Percentiles rank a stretch among this genome's conserved stretches.
phyloP scores from a whole-genome alignment of 2,888 invertebrate genomes.

The Xanthorhoe designata region DNA sequence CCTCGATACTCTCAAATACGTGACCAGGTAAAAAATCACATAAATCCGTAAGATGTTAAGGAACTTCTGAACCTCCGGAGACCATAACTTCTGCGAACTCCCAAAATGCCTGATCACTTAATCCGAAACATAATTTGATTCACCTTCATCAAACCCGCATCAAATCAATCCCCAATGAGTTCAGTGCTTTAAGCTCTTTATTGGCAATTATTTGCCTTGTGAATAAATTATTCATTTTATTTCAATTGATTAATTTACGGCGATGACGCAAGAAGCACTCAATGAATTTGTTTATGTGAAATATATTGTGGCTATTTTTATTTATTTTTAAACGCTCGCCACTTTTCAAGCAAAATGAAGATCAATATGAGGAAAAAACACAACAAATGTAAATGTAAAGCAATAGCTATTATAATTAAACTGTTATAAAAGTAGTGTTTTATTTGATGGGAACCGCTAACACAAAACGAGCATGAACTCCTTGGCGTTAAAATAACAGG shows the following conservation, averaged over 20 bases:
- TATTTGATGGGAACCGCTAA: no score
- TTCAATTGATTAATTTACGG: not conserved
- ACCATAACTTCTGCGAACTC: conserved; percentile 20
- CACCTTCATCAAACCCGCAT: conserved; percentile 30
- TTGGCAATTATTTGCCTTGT: conserved; percentile 2
- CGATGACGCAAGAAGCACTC: not conserved
- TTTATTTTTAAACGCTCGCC: no score
- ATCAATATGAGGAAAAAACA: no score
- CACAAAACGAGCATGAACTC: no score
- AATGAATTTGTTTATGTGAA: no score
- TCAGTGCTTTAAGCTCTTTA: conserved; percentile 8
- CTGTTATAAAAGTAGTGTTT: no score
- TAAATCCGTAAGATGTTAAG: conserved; percentile 1
- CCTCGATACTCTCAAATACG: not conserved
- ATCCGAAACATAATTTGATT: conserved; percentile 34
- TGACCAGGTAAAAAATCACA: not conserved
- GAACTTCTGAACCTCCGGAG: conserved; percentile 9
- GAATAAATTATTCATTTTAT: conserved; percentile 1
- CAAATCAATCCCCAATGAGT: conserved; percentile 19
- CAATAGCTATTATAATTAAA: no score
- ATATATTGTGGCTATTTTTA: no score
- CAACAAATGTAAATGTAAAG: no score
- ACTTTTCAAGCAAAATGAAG: no score
- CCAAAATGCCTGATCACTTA: conserved; percentile 22
- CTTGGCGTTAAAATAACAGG: no score